Evolutionary conservation across 2,888 invertebrate species (phyloP).

Genomic region (Mythimna loreyi): DNA sequence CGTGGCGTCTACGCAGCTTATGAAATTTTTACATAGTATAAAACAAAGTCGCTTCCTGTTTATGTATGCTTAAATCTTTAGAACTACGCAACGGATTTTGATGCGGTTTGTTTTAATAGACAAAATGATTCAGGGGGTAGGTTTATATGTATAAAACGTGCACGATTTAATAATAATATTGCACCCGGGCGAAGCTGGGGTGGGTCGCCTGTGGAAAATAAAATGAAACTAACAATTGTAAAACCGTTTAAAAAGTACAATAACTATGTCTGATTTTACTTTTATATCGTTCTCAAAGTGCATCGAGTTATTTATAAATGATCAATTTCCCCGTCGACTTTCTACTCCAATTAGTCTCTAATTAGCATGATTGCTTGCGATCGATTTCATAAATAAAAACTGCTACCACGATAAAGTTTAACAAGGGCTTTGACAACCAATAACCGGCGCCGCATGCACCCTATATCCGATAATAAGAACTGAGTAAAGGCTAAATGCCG

Average conservation of each 20-base stretch:
- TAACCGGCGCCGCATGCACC: slow-evolving; percentile 25
- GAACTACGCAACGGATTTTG: too few species aligned
- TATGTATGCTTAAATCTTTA: too few species aligned
- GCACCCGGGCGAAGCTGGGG: too few species aligned
- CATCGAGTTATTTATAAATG: slow-evolving; percentile 12
- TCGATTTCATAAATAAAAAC: slow-evolving; percentile 45
- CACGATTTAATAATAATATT: too few species aligned
- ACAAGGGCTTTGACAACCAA: slow-evolving; percentile 39
- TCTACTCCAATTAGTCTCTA: slow-evolving; percentile 15
- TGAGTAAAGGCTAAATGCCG: slow-evolving; percentile 39
- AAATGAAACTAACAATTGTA: background rate
- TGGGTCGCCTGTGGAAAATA: too few species aligned
- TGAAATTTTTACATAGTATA: too few species aligned
- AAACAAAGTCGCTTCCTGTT: too few species aligned
- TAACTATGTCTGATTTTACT: background rate
- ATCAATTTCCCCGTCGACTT: slow-evolving; percentile 11
- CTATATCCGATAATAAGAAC: slow-evolving; percentile 44
- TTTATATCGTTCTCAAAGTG: slow-evolving; percentile 3
- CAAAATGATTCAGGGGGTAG: too few species aligned
- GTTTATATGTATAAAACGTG: too few species aligned
- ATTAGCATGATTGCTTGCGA: slow-evolving; percentile 23
- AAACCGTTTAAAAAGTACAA: background rate
- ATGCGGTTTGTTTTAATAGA: too few species aligned
- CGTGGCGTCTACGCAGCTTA: slow-evolving; percentile 1
- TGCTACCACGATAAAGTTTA: slow-evolving; percentile 24